A percentile compares a stretch with the other conserved stretches of the same genome.
These are phyloP conservation scores for Chloroceryle amazona DNA, from an alignment of 2,797 vertebrate genomes.

Conservation along the genomic window DNA sequence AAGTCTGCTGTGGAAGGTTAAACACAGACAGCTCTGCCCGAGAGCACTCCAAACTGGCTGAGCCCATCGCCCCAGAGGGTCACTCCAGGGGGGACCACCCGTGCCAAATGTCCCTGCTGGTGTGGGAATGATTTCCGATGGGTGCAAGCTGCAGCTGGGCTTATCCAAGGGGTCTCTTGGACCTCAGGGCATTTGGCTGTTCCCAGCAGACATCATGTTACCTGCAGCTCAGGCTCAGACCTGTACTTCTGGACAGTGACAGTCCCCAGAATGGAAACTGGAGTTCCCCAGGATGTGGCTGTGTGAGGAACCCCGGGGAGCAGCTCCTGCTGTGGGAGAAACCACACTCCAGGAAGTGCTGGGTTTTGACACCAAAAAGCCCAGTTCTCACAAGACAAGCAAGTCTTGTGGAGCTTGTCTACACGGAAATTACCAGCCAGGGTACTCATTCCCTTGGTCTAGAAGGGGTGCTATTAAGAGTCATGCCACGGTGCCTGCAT, in stretches of 20 bases:
- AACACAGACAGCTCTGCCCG: background rate
- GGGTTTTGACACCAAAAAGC: background rate
- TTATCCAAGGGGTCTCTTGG: background rate
- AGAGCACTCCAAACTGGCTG: background rate
- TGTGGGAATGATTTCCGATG: fast-evolving
- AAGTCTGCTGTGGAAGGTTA: background rate
- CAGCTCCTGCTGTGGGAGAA: background rate
- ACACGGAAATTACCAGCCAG: background rate
- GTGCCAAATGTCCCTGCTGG: fast-evolving
- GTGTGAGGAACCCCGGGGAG: background rate
- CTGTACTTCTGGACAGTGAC: background rate
- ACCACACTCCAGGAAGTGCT: fast-evolving
- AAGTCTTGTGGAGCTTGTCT: background rate
- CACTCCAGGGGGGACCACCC: fast-evolving
- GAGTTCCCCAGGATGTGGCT: background rate
- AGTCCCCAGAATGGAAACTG: background rate
- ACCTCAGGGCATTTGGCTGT: background rate
- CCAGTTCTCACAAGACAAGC: background rate
- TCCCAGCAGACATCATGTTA: background rate
- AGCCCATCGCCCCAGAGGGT: background rate
- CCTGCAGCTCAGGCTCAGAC: background rate
- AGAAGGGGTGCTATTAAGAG: background rate
- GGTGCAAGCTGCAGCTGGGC: background rate
- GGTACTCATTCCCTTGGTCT: background rate
- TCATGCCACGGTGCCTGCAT: background rate